Base-by-base conservation (phyloP, 2,797 vertebrate species). In the Anniella stebbinsi region DNA sequence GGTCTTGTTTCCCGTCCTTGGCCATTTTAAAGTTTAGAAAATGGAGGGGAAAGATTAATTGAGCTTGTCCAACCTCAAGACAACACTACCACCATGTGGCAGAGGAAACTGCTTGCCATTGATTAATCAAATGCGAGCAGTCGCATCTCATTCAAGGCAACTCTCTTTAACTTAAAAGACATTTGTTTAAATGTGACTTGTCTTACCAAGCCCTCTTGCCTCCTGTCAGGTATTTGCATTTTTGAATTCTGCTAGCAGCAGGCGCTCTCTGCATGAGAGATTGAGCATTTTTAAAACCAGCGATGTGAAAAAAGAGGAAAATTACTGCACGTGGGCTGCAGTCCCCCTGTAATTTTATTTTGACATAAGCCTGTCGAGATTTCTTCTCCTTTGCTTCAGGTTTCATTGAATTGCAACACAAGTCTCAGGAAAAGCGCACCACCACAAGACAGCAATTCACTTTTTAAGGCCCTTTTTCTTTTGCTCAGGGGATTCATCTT, bases 21-120 rank as follows among this genome's bases (percentile, higher is more conserved):
- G 51, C 57, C 69, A 45, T 60, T 54, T 80, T n/a, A 87, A 23
- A 21, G 41, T 45, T 63, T 66, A 67, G 60, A 86, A 82, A 51
- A 57, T 84, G 72, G 84, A 57, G 3, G 84, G 41, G 3, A 67
- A 63, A 72, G 23, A 76, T 69, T 87, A 80, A 70, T 66, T 72
- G 63, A 25, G 38, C 18, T 86, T 67, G 6, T 30, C 45, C 17
- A 87, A 25, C 25, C 77, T 75, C 84, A 82, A 69, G 57, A 41
- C 89, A 83, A 90, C 30, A 90, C 89, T 87, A 70, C 89, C 89
- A 90, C 84, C 89, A 76, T 54, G 89, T 51, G 85, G 85, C 45
- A 45, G 36, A 41, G 28, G 33, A 73, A 63, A 73, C 11, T 38
- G 41, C 8, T 78, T 89, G 57, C 17, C 48, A 41, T 8, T 69